Percentiles rank a stretch among this genome's conserved stretches.
phyloP scores from a whole-genome alignment of 2,797 vertebrate species.

The Tenualosa thibaudeaui region DNA sequence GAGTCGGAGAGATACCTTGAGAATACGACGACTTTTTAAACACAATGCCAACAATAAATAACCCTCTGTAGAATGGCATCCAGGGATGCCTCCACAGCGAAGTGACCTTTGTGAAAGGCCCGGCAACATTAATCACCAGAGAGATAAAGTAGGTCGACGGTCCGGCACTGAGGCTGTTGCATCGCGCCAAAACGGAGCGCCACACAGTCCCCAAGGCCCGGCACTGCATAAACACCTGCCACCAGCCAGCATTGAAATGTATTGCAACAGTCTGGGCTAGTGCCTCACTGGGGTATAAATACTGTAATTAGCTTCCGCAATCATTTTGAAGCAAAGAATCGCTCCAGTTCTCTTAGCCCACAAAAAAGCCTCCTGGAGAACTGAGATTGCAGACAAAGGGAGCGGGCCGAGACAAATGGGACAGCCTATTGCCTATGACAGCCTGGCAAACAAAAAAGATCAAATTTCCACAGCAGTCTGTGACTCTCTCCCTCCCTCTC shows the following conservation, averaged over 20 bases:
- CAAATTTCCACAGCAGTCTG: slow-evolving; percentile 64
- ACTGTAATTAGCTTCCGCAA: slow-evolving; percentile 22
- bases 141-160: slow-evolving; percentile 75
- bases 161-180: slow-evolving; percentile 31
- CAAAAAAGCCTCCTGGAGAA: slow-evolving; percentile 32
- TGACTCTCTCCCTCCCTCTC: slow-evolving; percentile 12
- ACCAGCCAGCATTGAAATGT: slow-evolving; percentile 18
- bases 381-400: slow-evolving; percentile 70
- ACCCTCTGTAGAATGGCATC: slow-evolving; percentile 53
- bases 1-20: slow-evolving; percentile 52
- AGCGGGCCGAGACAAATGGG: slow-evolving; percentile 74
- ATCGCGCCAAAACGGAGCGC: not conserved
- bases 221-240: not conserved
- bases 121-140: slow-evolving; percentile 74
- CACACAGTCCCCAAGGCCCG: not conserved
- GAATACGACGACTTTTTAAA: slow-evolving; percentile 52
- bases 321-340: slow-evolving; percentile 44
- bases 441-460: slow-evolving; percentile 70
- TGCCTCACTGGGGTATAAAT: slow-evolving; percentile 46
- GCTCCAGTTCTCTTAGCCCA: slow-evolving; percentile 14
- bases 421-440: slow-evolving; percentile 72
- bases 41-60: slow-evolving; percentile 45
- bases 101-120: slow-evolving; percentile 68
- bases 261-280: not conserved
- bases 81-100: slow-evolving; percentile 52